phyloP scores from a whole-genome alignment of 2,888 invertebrate genomes.

The Rhopalosiphum nymphaeae region DNA sequence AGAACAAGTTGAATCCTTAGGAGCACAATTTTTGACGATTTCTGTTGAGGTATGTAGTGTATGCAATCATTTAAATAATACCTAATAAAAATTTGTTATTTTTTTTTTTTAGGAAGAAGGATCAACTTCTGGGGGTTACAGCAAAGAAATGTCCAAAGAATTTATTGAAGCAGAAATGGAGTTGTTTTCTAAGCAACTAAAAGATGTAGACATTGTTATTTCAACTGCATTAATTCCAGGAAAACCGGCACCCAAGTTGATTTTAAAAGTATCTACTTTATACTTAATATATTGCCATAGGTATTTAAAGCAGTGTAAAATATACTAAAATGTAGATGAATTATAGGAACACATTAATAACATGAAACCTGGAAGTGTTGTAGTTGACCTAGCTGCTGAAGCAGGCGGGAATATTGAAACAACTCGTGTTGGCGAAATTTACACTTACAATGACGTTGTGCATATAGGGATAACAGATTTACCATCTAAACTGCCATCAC shows the following conservation, averaged over 20 bases:
- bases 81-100: neutral
- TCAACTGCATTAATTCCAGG: constrained; percentile 93
- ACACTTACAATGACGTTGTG: constrained; percentile 82
- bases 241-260: constrained; percentile 84
- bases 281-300: neutral
- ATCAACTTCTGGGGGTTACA: constrained; percentile 81
- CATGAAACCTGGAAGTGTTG: constrained; percentile 84
- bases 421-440: constrained; percentile 82
- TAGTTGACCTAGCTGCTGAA: constrained; percentile 91
- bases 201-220: constrained; percentile 88
- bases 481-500: constrained; percentile 86
- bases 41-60: constrained; percentile 75
- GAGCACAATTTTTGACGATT: constrained; percentile 88
- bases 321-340: constrained; percentile 45
- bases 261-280: constrained; percentile 77
- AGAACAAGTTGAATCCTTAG: constrained; percentile 88
- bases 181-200: constrained; percentile 86
- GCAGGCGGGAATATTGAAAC: constrained; percentile 90
- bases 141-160: constrained; percentile 88
- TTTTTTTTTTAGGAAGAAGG: constrained; percentile 76
- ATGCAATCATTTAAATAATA: neutral
- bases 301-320: constrained; percentile 1
- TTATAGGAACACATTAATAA: constrained; percentile 68
- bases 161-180: constrained; percentile 89
- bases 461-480: constrained; percentile 89